Base-by-base conservation (phyloP, 1,140 invertebrate genomes). In the Trichonephila inaurata region DNA sequence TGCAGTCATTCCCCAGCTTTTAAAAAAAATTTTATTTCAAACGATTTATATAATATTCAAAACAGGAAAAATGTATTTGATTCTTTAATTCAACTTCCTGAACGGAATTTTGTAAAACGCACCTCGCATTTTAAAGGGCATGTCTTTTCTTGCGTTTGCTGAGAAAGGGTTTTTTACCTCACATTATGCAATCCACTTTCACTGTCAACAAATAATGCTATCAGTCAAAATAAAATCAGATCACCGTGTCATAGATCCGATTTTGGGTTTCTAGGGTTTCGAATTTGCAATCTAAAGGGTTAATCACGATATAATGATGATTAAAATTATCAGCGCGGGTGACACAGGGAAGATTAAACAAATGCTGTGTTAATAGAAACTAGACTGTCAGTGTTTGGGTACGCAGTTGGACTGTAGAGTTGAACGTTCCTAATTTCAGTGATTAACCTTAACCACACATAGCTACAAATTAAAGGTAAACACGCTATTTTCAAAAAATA, bases 221-320 rank as follows among this genome's bases (percentile, higher is more conserved):
- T 77, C 69, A 28, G 24, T 40, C 18, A 24, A 4, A 12, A 28
- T 28, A 77, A 77, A 77, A 77, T 77, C 28, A 77, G 69, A 33
- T 77, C 16, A 77, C 12, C 40, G 69, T 77, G 69, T 77, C 69
- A 77, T 16, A 16, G 33, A 28, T 18, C 28, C 24, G 69, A 33
- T 77, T 77, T 40, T 2, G 28, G 69, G 69, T 77, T 77, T 77
- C 24, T 77, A 19, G 69, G 28, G 69, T 77, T 77, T 58, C 82
- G 82, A n/a, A 60, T 85, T 85, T 58, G 21, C 14, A 83, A 83
- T 83, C 81, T 83, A 83, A 83, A 83, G n/a, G 40, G 18, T 58
- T 85, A 85, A 85, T 85, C 82, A 60, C 0, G 82, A 28, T 28
- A 28, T 28, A 85, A 58, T 58, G n/a, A 85, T 85, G n/a, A 24